A percentile compares a stretch with the other conserved stretches of the same genome.
Conservation (phyloP, 2,888 invertebrate species). For the Alentia gelatinosa region DNA sequence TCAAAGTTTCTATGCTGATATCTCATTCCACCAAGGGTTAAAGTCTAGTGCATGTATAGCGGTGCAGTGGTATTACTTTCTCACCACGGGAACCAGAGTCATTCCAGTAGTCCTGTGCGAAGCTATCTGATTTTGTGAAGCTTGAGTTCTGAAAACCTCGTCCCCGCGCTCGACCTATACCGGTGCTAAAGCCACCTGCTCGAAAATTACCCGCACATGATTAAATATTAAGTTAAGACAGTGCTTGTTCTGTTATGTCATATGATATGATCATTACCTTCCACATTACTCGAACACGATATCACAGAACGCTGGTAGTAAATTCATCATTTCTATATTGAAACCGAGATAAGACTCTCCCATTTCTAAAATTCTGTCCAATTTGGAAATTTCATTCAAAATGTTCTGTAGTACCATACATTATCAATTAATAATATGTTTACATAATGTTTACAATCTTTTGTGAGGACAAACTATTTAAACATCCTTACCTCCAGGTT, state of each 20-base stretch:
- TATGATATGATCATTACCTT: too few species aligned
- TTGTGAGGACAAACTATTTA: too few species aligned
- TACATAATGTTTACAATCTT: too few species aligned
- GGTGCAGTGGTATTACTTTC: neutral
- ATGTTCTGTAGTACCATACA: too few species aligned
- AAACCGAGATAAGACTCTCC: too few species aligned
- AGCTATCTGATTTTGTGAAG: neutral
- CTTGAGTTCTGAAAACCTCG: neutral
- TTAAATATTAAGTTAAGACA: too few species aligned
- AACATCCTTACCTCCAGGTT: neutral
- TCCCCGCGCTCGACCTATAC: neutral
- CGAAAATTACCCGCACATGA: neutral
- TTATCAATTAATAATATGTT: too few species aligned
- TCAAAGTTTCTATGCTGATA: too few species aligned
- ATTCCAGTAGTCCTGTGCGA: neutral
- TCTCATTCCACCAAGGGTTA: neutral
- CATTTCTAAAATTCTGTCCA: too few species aligned
- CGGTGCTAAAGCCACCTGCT: conserved; percentile 18
- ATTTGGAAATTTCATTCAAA: too few species aligned
- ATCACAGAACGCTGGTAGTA: neutral
- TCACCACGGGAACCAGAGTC: neutral
- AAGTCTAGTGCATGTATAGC: neutral
- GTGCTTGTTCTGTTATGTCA: too few species aligned
- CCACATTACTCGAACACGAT: too few species aligned
- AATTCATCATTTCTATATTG: neutral